These are phyloP conservation scores for Chrysochloris asiatica DNA, from an alignment of 2,113 vertebrate genomes.

Conservation along the genomic window DNA sequence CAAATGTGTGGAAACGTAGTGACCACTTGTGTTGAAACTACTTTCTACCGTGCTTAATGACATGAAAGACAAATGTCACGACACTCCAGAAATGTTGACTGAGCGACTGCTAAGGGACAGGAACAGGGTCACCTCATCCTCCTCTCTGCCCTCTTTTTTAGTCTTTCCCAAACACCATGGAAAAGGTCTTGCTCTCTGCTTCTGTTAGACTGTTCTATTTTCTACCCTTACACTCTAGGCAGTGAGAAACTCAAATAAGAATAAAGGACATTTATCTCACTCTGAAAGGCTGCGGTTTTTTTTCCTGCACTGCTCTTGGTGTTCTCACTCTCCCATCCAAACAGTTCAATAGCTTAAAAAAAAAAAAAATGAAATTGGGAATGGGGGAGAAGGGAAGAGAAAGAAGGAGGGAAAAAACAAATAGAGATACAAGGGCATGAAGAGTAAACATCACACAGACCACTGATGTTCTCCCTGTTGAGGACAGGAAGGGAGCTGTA, in stretches of 20 bases:
- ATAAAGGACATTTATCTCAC: slow-evolving; percentile 68
- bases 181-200: slow-evolving; percentile 69
- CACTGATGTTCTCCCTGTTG: not conserved
- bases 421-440: not conserved
- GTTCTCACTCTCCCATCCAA: slow-evolving; percentile 37
- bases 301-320: not conserved
- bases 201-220: slow-evolving; percentile 74
- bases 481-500: not conserved
- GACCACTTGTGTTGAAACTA: not conserved
- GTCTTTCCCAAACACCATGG: slow-evolving; percentile 57
- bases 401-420: not conserved
- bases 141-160: slow-evolving; percentile 33
- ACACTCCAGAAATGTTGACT: slow-evolving; percentile 46
- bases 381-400: not conserved
- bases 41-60: slow-evolving; percentile 9
- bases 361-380: not conserved
- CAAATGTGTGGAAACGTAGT: not conserved
- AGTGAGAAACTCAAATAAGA: slow-evolving; percentile 75
- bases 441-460: not conserved
- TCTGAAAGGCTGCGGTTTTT: slow-evolving; percentile 33
- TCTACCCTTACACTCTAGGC: slow-evolving; percentile 61
- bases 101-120: not conserved
- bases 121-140: slow-evolving; percentile 44
- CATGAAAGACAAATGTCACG: slow-evolving; percentile 64
- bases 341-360: not conserved